These are phyloP conservation scores for Epiblema foenella DNA, from an alignment of 2,888 invertebrate genomes.

Conservation along the genomic window DNA sequence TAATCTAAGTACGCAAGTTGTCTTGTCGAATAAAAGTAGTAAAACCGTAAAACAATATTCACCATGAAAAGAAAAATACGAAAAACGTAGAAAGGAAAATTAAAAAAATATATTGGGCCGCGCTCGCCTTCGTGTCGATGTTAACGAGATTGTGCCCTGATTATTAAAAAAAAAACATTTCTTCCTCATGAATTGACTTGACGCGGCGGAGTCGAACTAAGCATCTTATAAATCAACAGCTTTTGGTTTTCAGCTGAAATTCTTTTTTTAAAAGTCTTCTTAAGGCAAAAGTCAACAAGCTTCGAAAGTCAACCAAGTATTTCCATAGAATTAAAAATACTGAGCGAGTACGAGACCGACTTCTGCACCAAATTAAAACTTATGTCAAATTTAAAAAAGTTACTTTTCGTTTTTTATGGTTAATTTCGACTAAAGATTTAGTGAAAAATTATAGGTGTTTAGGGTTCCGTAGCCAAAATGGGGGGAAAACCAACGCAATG, in stretches of 20 bases:
- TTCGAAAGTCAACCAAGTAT: not conserved
- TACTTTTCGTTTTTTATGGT: too few relatives aligned
- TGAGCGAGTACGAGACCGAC: not conserved
- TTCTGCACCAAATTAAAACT: not conserved
- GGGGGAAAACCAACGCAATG: too few relatives aligned
- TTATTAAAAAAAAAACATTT: not conserved
- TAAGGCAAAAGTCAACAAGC: not conserved
- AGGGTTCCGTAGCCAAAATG: too few relatives aligned
- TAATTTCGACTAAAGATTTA: too few relatives aligned
- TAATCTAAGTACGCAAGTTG: too few relatives aligned
- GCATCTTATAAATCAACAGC: not conserved
- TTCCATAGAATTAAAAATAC: not conserved
- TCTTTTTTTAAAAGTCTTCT: not conserved
- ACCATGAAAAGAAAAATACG: not conserved
- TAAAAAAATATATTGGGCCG: slow-evolving; percentile 19
- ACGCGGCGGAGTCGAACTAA: not conserved
- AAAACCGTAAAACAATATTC: not conserved
- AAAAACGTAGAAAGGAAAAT: slow-evolving; percentile 12
- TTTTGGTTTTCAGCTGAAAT: not conserved
- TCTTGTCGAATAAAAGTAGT: not conserved
- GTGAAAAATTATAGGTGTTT: too few relatives aligned
- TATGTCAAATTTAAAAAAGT: too few relatives aligned
- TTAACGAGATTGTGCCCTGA: slow-evolving; percentile 10
- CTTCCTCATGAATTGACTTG: not conserved
- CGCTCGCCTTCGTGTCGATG: slow-evolving; percentile 1